Percentiles rank a stretch among this genome's conserved stretches.
Conservation (phyloP, 2,797 vertebrate species). For the Cryptoprocta ferox region DNA sequence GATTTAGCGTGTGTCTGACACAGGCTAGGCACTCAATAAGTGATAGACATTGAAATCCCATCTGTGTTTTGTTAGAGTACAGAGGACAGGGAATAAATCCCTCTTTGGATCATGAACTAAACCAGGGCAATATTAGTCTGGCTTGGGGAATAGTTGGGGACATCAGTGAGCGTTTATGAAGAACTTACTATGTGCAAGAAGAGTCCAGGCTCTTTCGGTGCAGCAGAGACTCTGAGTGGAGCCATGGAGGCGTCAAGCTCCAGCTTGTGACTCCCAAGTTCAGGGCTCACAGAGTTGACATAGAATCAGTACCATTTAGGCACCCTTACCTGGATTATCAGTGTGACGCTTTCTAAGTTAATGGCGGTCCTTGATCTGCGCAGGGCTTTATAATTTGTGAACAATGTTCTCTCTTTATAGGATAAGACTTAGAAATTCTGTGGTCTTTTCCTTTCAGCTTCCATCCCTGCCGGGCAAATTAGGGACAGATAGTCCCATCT, state of each 20-base stretch:
- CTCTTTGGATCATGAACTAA: slow-evolving; percentile 7
- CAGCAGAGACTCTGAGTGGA: neutral
- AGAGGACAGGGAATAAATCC: neutral
- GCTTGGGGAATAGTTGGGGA: neutral
- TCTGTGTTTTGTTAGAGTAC: slow-evolving; percentile 8
- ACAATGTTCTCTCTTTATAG: neutral
- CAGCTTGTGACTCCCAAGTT: neutral
- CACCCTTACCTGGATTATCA: neutral
- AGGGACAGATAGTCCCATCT: neutral
- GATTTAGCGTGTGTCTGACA: neutral
- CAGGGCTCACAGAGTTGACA: neutral
- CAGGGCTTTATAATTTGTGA: neutral
- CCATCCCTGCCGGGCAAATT: neutral
- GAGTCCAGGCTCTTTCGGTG: neutral
- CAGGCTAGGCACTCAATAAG: neutral
- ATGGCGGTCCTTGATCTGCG: neutral
- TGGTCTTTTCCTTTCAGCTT: neutral
- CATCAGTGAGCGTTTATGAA: neutral
- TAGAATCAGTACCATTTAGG: neutral
- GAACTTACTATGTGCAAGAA: neutral
- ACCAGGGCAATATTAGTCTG: neutral
- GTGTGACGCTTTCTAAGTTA: neutral
- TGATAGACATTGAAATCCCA: neutral
- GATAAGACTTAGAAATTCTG: neutral
- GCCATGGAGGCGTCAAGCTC: rapidly evolving